Evolutionary conservation across 2,113 vertebrate genomes (phyloP).

Genomic region (Phocoena phocoena): DNA sequence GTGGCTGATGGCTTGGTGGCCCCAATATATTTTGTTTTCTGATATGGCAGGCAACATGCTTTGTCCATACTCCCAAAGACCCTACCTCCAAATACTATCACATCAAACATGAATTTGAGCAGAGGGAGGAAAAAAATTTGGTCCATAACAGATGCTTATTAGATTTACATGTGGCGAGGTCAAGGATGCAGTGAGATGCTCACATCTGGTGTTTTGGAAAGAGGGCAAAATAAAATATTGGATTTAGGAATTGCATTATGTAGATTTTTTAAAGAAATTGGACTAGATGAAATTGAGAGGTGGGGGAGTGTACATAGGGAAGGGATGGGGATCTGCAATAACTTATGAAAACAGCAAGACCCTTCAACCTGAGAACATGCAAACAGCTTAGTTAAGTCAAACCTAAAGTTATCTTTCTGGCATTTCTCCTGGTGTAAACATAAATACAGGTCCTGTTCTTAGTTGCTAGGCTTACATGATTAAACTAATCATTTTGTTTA

Average conservation of each 20-base stretch:
- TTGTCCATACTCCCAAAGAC: neutral
- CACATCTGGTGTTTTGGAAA: neutral
- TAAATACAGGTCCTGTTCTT: neutral
- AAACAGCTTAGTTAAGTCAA: neutral
- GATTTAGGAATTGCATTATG: neutral
- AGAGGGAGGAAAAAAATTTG: neutral
- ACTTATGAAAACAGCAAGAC: neutral
- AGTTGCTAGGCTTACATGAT: neutral
- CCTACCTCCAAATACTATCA: neutral
- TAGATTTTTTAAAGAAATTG: neutral
- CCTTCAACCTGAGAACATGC: neutral
- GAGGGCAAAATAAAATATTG: neutral
- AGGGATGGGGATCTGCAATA: neutral
- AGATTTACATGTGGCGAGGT: neutral
- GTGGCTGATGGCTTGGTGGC: neutral
- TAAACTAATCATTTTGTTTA: neutral
- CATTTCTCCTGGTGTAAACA: neutral
- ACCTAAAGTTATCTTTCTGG: neutral
- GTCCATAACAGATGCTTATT: neutral
- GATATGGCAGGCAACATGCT: neutral
- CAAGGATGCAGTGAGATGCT: neutral
- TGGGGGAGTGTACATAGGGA: fast-evolving
- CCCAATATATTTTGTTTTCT: neutral
- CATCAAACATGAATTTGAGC: neutral
- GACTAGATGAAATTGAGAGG: neutral